Conservation (phyloP, 2,797 vertebrate species). For the Hydrolagus colliei region DNA sequence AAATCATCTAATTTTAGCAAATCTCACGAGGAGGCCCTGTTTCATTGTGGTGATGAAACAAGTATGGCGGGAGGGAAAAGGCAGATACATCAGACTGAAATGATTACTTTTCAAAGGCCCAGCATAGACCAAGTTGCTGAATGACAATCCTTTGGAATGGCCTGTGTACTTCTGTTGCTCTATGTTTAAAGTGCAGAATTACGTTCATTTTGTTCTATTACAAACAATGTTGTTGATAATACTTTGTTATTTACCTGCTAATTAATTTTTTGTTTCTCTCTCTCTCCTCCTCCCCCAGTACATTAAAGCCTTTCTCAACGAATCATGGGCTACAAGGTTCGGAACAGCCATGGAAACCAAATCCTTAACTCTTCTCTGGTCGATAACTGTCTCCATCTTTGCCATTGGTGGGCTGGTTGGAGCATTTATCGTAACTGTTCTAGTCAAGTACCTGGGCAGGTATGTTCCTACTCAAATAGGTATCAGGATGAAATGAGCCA, state of each 20-base stretch:
- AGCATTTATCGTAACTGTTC: conserved; percentile 62
- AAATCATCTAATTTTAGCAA: neutral
- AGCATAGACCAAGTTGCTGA: no score
- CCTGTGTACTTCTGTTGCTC: neutral
- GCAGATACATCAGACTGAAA: no score
- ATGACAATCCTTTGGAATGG: neutral
- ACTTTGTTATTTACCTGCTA: neutral
- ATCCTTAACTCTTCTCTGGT: conserved; percentile 76
- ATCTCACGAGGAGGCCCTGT: neutral
- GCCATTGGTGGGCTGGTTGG: conserved; percentile 84
- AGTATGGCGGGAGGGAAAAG: neutral
- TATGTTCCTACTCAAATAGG: conserved; percentile 46
- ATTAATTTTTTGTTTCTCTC: conserved; percentile 2
- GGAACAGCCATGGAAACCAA: conserved; percentile 51
- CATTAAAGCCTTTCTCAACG: conserved; percentile 82
- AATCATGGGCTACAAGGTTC: conserved; percentile 71
- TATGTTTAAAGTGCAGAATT: neutral
- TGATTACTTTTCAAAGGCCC: no score
- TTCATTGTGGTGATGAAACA: neutral
- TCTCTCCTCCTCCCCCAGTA: conserved; percentile 58
- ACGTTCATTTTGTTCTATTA: no score
- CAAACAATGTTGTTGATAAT: neutral
- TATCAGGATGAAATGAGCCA: neutral
- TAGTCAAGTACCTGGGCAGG: conserved; percentile 78
- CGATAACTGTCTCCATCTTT: conserved; percentile 85